phyloP scores from a whole-genome alignment of 2,113 vertebrate species.

The Myxocyprinus asiaticus region DNA sequence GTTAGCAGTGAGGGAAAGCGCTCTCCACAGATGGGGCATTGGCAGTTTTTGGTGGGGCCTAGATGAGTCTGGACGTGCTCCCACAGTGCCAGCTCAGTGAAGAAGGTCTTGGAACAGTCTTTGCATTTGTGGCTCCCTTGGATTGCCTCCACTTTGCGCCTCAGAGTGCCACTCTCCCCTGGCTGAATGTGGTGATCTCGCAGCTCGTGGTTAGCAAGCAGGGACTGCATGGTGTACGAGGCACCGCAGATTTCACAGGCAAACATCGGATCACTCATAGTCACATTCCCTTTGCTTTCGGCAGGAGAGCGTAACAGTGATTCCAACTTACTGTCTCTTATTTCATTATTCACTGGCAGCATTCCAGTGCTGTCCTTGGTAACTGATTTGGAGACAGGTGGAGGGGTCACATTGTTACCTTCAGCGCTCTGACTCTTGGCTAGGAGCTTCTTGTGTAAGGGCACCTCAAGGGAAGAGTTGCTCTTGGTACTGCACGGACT shows the following conservation, averaged over 20 bases:
- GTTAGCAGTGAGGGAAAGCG: slow-evolving; percentile 97
- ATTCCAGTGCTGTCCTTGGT: slow-evolving; percentile 89
- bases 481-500: slow-evolving; percentile 85
- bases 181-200: slow-evolving; percentile 97
- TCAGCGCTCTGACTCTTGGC: slow-evolving; percentile 90
- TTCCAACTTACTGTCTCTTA: slow-evolving; percentile 65
- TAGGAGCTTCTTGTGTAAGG: slow-evolving; percentile 92
- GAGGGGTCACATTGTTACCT: slow-evolving; percentile 63
- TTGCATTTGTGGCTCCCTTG: slow-evolving; percentile 99
- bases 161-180: slow-evolving; percentile 90
- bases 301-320: slow-evolving; percentile 83
- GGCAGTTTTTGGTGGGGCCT: slow-evolving; percentile 98
- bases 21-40: slow-evolving; percentile 98
- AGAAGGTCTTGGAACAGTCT: slow-evolving; percentile 97
- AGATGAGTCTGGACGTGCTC: slow-evolving; percentile 99
- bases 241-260: slow-evolving; percentile 97
- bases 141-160: slow-evolving; percentile 96
- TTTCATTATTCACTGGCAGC: slow-evolving; percentile 91
- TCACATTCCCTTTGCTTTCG: slow-evolving; percentile 89
- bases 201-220: slow-evolving; percentile 95
- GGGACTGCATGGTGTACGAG: slow-evolving; percentile 97
- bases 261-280: slow-evolving; percentile 92
- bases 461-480: slow-evolving; percentile 92
- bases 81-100: slow-evolving; percentile 93
- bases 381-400: slow-evolving; percentile 77